phyloP scores from a whole-genome alignment of 2,113 vertebrate genomes.

The Tyto alba region DNA sequence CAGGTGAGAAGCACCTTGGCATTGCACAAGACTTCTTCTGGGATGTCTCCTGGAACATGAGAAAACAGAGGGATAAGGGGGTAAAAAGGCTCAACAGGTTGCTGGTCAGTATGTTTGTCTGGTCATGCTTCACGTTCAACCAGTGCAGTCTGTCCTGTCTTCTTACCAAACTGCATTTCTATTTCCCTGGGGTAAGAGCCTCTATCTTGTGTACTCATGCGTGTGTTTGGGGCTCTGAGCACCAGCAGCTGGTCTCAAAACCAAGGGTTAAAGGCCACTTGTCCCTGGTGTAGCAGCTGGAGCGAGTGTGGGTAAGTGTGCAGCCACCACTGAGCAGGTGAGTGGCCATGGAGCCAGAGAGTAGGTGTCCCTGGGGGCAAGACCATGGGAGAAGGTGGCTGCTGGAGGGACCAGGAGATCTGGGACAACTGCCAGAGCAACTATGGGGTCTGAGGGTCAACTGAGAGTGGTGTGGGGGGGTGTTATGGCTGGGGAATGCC shows the following conservation, averaged over 20 bases:
- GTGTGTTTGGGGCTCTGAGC: neutral
- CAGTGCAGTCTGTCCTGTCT: neutral
- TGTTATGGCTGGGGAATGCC: neutral
- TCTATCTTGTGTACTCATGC: neutral
- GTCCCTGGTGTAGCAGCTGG: neutral
- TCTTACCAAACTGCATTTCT: neutral
- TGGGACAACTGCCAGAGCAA: neutral
- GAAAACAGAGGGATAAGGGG: neutral
- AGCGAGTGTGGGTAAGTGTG: accelerated
- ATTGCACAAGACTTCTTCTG: neutral
- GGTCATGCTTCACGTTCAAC: neutral
- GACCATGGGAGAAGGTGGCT: neutral
- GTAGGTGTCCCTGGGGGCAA: accelerated
- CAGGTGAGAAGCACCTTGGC: neutral
- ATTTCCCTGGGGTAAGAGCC: too few relatives aligned
- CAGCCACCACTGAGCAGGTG: too few relatives aligned
- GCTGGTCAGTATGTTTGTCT: neutral
- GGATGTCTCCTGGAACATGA: neutral
- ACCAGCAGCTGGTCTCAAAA: neutral
- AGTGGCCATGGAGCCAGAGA: neutral
- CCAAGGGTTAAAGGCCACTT: neutral
- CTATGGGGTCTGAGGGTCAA: neutral
- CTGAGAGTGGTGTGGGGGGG: neutral
- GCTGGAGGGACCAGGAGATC: neutral
- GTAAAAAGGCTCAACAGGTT: neutral